These are phyloP conservation scores for Chelon auratus DNA, from an alignment of 2,797 vertebrate genomes.

Conservation along the genomic window DNA sequence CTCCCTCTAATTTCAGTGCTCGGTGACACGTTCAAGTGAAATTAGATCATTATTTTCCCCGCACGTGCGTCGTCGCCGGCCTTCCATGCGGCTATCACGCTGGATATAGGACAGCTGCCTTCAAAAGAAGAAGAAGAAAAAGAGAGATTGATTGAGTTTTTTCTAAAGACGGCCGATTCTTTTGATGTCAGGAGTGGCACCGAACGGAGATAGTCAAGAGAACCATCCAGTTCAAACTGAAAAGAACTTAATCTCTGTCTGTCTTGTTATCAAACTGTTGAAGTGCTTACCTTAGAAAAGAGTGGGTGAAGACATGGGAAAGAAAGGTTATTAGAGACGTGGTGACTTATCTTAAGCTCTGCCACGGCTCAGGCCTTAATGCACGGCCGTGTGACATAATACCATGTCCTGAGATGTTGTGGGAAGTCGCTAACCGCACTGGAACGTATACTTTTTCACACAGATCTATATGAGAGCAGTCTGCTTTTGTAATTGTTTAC, in stretches of 20 bases:
- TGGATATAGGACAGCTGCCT: conserved; percentile 60
- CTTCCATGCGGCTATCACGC: conserved; percentile 34
- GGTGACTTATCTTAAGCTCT: conserved; percentile 22
- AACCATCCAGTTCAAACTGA: conserved; percentile 59
- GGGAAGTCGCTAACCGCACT: not conserved
- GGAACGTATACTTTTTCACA: not conserved
- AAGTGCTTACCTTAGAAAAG: conserved; percentile 48
- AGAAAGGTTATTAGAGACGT: conserved; percentile 19
- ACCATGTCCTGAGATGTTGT: not conserved
- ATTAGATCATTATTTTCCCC: conserved; percentile 56
- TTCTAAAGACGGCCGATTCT: conserved; percentile 56
- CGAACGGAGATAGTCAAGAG: conserved; percentile 52
- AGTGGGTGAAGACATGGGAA: conserved; percentile 1
- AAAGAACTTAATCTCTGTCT: conserved; percentile 67
- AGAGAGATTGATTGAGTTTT: conserved; percentile 64
- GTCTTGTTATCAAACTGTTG: conserved; percentile 44
- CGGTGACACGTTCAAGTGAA: conserved; percentile 47
- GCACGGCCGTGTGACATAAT: not conserved
- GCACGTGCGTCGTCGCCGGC: conserved; percentile 41
- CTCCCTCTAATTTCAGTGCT: conserved; percentile 22
- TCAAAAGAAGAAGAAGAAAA: conserved; percentile 6
- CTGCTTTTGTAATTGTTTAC: conserved; percentile 5
- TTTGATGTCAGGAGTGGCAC: conserved; percentile 71
- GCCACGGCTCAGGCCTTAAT: not conserved
- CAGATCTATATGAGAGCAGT: not conserved